Evolutionary conservation across 2,888 invertebrate species (phyloP).

Genomic region (Stenoptilia bipunctidactyla): DNA sequence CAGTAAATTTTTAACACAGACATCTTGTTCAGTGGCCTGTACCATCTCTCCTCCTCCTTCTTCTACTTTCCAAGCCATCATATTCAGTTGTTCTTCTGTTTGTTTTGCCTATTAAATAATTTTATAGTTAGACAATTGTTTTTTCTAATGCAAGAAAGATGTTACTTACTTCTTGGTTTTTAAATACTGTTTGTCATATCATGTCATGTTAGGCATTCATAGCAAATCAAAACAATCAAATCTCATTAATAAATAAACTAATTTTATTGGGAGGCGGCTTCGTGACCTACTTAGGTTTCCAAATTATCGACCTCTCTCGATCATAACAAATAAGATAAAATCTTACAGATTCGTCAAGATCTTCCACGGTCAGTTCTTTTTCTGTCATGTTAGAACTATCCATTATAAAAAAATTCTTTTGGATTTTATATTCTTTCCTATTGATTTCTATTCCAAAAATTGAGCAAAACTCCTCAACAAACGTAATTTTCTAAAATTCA

Average conservation of each 20-base stretch:
- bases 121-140: not conserved
- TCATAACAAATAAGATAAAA: constrained; percentile 8
- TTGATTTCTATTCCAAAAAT: too few relatives aligned
- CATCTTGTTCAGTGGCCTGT: constrained; percentile 67
- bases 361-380: constrained; percentile 51
- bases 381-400: constrained; percentile 38
- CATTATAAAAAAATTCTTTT: too few relatives aligned
- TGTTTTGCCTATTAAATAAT: constrained; percentile 73
- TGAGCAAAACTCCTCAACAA: too few relatives aligned
- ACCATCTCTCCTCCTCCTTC: constrained; percentile 77
- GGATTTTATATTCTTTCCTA: too few relatives aligned
- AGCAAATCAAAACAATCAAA: constrained; percentile 2
- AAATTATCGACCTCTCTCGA: constrained; percentile 11
- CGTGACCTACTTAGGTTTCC: constrained; percentile 35
- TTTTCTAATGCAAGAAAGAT: too few relatives aligned
- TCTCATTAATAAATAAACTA: constrained; percentile 15
- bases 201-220: constrained; percentile 4
- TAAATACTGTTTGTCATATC: not conserved
- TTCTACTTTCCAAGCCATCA: constrained; percentile 81
- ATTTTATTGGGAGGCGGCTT: constrained; percentile 34
- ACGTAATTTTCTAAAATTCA: too few relatives aligned
- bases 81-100: constrained; percentile 79
- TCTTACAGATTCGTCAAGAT: constrained; percentile 56
- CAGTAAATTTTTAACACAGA: constrained; percentile 79
- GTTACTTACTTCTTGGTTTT: not conserved